Evolutionary conservation across 2,888 invertebrate genomes (phyloP), one percentile per base, ranked within the genome.

Genomic region (Drosophila percnosoma): DNA sequence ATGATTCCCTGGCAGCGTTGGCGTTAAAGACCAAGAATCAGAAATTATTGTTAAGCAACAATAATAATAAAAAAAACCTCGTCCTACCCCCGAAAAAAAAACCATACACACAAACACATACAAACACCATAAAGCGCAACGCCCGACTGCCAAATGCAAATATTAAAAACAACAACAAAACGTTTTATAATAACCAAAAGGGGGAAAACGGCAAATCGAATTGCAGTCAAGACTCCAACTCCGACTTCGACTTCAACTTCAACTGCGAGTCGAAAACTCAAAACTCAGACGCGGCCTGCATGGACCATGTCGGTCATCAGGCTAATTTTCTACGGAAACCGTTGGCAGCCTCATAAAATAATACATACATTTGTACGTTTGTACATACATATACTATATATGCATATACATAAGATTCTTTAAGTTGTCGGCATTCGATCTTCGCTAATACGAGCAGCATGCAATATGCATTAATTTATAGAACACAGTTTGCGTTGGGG

Each of bases 81-180:
- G 63, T 73, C 61, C 73, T 68, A 84, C 73, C 71, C 73, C 87
- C 84, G 68, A 88, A 88, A 85, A 71, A 27, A 61, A 64, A 48
- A 45, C 24, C 40, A 42, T 21, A 21, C 42, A 21, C 42, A 42
- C 42, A 42, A 42, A 45, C 15, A 45, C 24, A 45, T 15, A 45
- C 31, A 33, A 21, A 59, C 54, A 58, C 74, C 90, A 89, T 85
- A 85, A 86, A 89, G 65, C 68, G 82, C 73, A 75, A 86, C 85
- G 85, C 88, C 71, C 74, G 80, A 89, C 88, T 86, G 87, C 89
- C 83, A 89, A 86, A 86, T 89, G 89, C 85, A 85, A 89, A 87
- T 82, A 80, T 85, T 75, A 74, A 74, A 87, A 80, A 53, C 63
- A 75, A 68, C 80, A 76, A 70, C 80, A 75, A 82, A 82, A 77